Evolutionary conservation across 2,113 vertebrate species (phyloP), one percentile per base, ranked within the genome.

Genomic region (Pionites leucogaster): DNA sequence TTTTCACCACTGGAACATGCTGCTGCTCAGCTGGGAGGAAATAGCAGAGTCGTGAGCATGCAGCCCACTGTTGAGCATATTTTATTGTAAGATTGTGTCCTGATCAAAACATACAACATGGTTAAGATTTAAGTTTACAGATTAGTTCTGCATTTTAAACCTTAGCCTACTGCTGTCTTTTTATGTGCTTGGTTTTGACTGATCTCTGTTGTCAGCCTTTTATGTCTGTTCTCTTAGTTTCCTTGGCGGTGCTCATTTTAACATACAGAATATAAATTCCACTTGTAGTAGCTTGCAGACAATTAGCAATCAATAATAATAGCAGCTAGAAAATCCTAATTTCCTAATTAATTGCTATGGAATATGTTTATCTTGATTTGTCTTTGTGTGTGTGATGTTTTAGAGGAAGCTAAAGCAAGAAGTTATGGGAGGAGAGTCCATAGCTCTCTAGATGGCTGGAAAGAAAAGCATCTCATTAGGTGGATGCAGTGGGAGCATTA

Each of bases 1-100:
- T 98, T 98, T 97, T 96, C 90, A 89, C 71, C 64, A 87, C 91
- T 72, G 90, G 77, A 97, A 92, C 95, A 80, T 62, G 75, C 82
- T 5, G 27, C 86, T 80, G 95, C 47, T 52, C 95, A 96, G 91
- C 90, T 94, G 88, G 93, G 86, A 71, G 76, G 68, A 93, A 92
- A 90, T 50, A 71, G 89, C 84, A 82, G 85, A 67, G 67, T 89
- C 11, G 0, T 24, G 71, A 88, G 82, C 90, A 46, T 5, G 17
- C 18, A 95, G 87, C 75, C 68, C 7, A 22, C 84, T 78, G n/a
- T 31, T 82, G 85, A 60, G 14, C 41, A 37, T 88, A 23, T 92
- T 95, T 95, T 78, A 44, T 75, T 90, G 29, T 74, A 83, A 77
- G 63, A 63, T 64, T 72, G 28, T 37, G 16, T 88, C 82, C 42